These are phyloP conservation scores for Carettochelys insculpta DNA, from an alignment of 2,113 vertebrate genomes.

Conservation along the genomic window DNA sequence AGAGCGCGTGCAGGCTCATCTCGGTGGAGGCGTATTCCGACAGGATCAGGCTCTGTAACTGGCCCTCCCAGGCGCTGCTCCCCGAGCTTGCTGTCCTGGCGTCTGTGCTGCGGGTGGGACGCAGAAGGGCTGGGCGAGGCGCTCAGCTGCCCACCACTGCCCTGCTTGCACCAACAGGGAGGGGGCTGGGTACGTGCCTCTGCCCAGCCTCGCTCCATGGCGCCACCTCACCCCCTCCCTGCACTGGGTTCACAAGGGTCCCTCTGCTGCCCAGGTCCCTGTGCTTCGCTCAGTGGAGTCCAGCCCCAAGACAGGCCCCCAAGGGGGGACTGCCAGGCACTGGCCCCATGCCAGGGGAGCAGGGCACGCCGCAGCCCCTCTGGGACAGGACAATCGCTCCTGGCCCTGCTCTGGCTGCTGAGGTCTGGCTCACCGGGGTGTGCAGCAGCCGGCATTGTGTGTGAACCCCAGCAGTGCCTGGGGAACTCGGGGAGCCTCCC, in stretches of 20 bases:
- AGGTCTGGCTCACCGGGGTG: no score
- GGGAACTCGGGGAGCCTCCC: no score
- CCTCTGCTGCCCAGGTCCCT: not conserved
- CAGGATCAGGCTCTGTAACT: conserved; percentile 92
- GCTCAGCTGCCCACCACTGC: not conserved
- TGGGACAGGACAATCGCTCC: no score
- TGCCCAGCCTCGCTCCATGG: not conserved
- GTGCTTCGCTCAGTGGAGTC: not conserved
- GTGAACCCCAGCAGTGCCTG: no score
- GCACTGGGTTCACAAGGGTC: not conserved
- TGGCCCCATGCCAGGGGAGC: no score
- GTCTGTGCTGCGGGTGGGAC: conserved; percentile 79
- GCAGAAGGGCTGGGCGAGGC: not conserved
- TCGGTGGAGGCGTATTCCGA: conserved; percentile 97
- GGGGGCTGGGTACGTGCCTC: no score
- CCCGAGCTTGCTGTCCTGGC: conserved; percentile 91
- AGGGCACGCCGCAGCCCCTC: no score
- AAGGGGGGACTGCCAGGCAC: not conserved
- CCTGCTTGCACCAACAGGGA: not conserved
- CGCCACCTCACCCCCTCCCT: no score
- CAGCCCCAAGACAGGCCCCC: not conserved
- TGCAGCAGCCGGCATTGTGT: not conserved
- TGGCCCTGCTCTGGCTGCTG: no score
- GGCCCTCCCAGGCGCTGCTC: conserved; percentile 96
- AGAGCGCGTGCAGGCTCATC: conserved; percentile 98